phyloP scores from a whole-genome alignment of 53 echinoderm and acorn worm species.

The Paracentrotus lividus region DNA sequence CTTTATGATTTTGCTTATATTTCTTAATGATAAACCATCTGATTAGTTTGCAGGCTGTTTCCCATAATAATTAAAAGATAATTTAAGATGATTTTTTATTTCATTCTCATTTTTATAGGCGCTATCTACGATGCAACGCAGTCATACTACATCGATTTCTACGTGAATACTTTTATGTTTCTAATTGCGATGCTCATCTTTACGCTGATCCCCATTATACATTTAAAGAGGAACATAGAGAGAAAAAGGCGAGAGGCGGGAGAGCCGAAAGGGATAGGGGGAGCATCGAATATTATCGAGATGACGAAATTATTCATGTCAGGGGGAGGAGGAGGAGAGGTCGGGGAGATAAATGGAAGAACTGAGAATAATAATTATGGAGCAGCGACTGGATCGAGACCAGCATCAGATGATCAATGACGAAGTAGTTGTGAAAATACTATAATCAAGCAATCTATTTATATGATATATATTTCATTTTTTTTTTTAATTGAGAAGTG shows the following conservation, averaged over 20 bases:
- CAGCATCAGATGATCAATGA: background rate
- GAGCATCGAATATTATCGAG: slow-evolving; percentile 53
- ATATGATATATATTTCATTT: background rate
- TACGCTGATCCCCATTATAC: slow-evolving; percentile 80
- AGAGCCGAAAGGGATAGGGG: background rate
- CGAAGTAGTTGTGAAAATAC: too few relatives aligned
- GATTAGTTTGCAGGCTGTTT: too few relatives aligned
- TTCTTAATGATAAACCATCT: too few relatives aligned
- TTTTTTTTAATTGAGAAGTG: background rate
- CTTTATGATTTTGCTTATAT: too few relatives aligned
- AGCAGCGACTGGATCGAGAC: background rate
- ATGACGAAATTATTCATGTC: slow-evolving; percentile 61
- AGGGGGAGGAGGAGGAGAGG: slow-evolving; percentile 11
- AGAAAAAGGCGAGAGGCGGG: background rate
- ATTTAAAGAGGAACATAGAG: slow-evolving; percentile 57
- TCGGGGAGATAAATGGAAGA: background rate
- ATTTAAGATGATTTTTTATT: background rate
- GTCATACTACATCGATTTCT: slow-evolving; percentile 89
- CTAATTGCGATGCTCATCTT: slow-evolving; percentile 88
- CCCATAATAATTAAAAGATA: too few relatives aligned
- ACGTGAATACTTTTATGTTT: slow-evolving; percentile 89
- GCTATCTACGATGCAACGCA: slow-evolving; percentile 88
- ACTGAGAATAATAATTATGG: slow-evolving; percentile 43
- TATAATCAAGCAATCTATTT: too few relatives aligned
- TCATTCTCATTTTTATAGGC: slow-evolving; percentile 58